Evolutionary conservation across 2,797 vertebrate genomes (phyloP).

Genomic region (Xerus rutilus): DNA sequence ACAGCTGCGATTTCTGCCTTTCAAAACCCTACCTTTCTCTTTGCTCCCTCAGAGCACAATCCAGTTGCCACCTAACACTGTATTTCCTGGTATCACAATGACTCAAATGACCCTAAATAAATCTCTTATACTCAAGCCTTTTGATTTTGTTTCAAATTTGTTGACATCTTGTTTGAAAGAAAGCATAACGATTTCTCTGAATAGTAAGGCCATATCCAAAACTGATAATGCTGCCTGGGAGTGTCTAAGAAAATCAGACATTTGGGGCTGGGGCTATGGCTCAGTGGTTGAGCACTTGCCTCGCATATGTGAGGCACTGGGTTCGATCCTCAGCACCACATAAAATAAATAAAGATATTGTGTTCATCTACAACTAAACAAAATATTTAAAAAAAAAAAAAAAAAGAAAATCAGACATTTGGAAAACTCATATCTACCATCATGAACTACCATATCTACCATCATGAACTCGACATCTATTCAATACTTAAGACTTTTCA

Average conservation of each 20-base stretch:
- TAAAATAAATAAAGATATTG: too few species aligned
- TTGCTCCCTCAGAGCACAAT: neutral
- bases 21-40: too few species aligned
- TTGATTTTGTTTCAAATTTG: neutral
- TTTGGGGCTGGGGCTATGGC: too few species aligned
- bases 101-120: neutral
- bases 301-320: too few species aligned
- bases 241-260: neutral
- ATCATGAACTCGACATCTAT: too few species aligned
- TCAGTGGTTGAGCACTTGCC: too few species aligned
- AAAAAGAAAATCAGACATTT: neutral
- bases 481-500: neutral
- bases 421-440: neutral
- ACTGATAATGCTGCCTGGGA: neutral
- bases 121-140: neutral
- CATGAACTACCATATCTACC: neutral
- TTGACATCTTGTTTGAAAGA: neutral
- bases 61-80: neutral
- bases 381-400: too few species aligned
- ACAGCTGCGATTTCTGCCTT: neutral
- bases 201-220: neutral
- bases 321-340: too few species aligned
- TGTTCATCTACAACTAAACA: too few species aligned
- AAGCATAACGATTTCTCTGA: neutral
- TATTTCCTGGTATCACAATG: neutral